A percentile compares a stretch with the other conserved stretches of the same genome.
These are phyloP conservation scores for Sebastes itinus DNA, from an alignment of 2,797 vertebrate genomes.

Conservation along the genomic window DNA sequence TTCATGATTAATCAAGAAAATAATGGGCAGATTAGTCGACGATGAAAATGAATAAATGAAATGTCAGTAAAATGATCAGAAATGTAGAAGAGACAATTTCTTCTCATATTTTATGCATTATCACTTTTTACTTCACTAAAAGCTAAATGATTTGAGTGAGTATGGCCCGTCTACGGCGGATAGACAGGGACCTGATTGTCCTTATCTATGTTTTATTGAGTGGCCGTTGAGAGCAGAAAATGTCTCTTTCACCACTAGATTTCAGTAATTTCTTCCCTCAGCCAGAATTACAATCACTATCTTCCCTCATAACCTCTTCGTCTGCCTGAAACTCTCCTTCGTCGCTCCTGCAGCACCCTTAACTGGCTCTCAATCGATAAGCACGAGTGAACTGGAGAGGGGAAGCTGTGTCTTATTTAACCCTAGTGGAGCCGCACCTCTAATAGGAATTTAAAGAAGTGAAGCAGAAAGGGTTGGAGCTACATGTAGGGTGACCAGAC, in stretches of 20 bases:
- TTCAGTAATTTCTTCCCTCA: conserved; percentile 14
- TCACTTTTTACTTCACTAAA: not conserved
- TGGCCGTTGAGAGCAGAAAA: conserved; percentile 20
- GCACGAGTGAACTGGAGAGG: conserved; percentile 28
- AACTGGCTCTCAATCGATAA: conserved; percentile 34
- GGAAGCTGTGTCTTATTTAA: conserved; percentile 31
- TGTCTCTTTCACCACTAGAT: conserved; percentile 30
- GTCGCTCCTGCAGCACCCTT: conserved; percentile 11
- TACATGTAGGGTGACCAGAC: too few species aligned
- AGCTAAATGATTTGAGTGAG: not conserved
- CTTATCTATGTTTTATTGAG: conserved; percentile 42
- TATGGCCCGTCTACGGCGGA: not conserved
- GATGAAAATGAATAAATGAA: not conserved
- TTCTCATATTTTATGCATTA: not conserved
- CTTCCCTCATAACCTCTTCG: conserved; percentile 11
- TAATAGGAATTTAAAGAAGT: conserved; percentile 21
- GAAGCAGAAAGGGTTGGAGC: not conserved
- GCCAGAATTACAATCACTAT: conserved; percentile 26
- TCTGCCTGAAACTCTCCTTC: conserved; percentile 2
- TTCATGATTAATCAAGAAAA: not conserved
- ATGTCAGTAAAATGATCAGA: not conserved
- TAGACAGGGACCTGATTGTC: conserved; percentile 4
- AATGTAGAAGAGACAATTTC: not conserved
- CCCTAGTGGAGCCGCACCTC: conserved; percentile 2
- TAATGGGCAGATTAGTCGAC: not conserved